phyloP scores from a whole-genome alignment of 2,797 vertebrate genomes.

The Poeciliopsis presidionis region DNA sequence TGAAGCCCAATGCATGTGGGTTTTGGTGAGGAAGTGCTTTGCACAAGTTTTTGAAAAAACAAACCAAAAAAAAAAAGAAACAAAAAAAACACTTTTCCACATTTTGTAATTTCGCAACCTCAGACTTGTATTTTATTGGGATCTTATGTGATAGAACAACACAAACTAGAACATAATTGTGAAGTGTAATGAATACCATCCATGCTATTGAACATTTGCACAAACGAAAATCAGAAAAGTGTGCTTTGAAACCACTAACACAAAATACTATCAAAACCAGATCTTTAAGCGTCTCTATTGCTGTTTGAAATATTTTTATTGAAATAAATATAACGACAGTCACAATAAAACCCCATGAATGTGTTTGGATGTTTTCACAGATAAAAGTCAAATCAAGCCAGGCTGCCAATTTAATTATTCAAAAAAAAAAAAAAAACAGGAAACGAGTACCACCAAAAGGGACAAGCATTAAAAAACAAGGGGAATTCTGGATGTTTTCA shows the following conservation, averaged over 20 bases:
- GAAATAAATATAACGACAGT: not conserved
- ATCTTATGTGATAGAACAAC: not conserved
- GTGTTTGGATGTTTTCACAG: not conserved
- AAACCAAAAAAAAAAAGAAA: too few relatives aligned
- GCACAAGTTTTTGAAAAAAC: not conserved
- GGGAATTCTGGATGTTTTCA: slow-evolving; percentile 14
- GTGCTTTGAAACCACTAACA: not conserved
- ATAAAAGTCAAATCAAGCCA: not conserved
- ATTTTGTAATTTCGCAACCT: not conserved
- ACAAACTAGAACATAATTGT: not conserved
- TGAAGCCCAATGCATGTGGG: not conserved
- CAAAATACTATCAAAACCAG: not conserved
- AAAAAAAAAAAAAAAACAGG: slow-evolving; percentile 26
- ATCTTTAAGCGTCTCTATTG: not conserved
- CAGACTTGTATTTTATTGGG: not conserved
- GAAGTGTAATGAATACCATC: not conserved
- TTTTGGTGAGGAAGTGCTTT: slow-evolving; percentile 8
- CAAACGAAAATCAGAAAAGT: not conserved
- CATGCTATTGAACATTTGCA: not conserved
- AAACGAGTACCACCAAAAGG: slow-evolving; percentile 39
- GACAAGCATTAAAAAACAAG: slow-evolving; percentile 39
- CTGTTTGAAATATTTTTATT: not conserved
- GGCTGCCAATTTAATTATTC: not conserved
- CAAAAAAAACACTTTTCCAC: not conserved
- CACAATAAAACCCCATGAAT: not conserved